Base-by-base conservation (phyloP, 2,113 vertebrate species). In the Otocyon megalotis region DNA sequence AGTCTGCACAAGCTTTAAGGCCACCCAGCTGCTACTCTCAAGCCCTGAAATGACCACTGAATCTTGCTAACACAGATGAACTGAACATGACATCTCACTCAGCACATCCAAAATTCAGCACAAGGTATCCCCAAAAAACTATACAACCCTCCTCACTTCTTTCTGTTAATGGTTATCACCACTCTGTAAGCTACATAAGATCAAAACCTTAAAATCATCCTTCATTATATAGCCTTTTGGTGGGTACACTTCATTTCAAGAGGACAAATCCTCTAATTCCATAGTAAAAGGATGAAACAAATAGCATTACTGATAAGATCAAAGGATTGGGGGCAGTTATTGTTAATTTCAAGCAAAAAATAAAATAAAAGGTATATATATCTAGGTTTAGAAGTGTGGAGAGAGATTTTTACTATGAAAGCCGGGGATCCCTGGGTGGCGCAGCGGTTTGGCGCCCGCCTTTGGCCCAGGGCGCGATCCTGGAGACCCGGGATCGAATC, bases 261-360 rank as follows among this genome's bases (percentile, higher is more conserved):
- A 88, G 77, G 81, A 88, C 56, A 96, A 88, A 56, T 35, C 19
- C 4, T 43, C 58, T 71, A 80, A 89, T 17, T 72, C 88, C 24
- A 86, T 1, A 81, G 26, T 83, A 86, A 87, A 77, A 67, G 20
- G 26, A 20, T 30, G 84, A 94, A 94, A 96, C 26, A 54, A 92
- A 90, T 87, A 56, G 54, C 20, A 48, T 48, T 37, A 93, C 10
- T 56, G 37, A 87, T 22, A 71, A 56, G 48, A 81, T 30, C 26
- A 72, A 95, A 94, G n/a, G 60, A 67, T 4, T 84, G 20, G 14
- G 32, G 20, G 26, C 14, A 92, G 53, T 43, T 43, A 82, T 50
- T 87, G 28, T 26, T 88, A 37, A 26, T 32, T 58, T 71, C 53
- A 80, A 1, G 2, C 11, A 79, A 72, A 12, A 90, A 58, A 87